phyloP scores from a whole-genome alignment of 1,140 invertebrate species.

The Drosophila persimilis region DNA sequence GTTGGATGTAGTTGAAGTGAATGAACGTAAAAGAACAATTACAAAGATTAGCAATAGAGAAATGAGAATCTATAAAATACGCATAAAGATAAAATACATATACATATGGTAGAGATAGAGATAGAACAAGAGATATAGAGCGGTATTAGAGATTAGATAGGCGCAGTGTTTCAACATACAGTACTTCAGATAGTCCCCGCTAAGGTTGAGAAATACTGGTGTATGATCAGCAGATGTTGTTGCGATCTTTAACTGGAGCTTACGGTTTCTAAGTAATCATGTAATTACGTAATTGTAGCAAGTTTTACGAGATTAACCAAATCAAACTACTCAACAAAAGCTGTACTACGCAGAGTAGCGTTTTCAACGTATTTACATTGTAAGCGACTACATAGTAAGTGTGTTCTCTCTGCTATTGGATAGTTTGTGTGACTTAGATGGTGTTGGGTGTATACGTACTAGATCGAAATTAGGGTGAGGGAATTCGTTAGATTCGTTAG shows the following conservation, averaged over 20 bases:
- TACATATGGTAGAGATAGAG: no score
- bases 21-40: slow-evolving; percentile 32
- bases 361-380: slow-evolving; percentile 30
- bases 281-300: no score
- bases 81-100: slow-evolving; percentile 34
- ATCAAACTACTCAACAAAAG: slow-evolving; percentile 43
- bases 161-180: slow-evolving; percentile 9
- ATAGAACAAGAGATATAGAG: slow-evolving; percentile 18
- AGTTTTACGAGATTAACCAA: slow-evolving; percentile 22
- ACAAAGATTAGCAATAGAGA: slow-evolving; percentile 1
- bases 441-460: slow-evolving; percentile 33
- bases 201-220: slow-evolving; percentile 22
- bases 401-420: no score
- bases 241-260: not conserved
- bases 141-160: not conserved
- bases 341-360: slow-evolving; percentile 4
- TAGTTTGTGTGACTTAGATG: slow-evolving; percentile 1
- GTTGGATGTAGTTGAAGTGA: slow-evolving; percentile 18
- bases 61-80: not conserved
- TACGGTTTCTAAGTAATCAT: not conserved
- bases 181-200: not conserved
- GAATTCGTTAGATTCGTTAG: slow-evolving; percentile 1
- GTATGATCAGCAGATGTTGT: slow-evolving; percentile 32
- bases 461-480: slow-evolving; percentile 30
- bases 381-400: slow-evolving; percentile 7